phyloP scores from a whole-genome alignment of 2,113 vertebrate genomes.

The Zosterops japonicus region DNA sequence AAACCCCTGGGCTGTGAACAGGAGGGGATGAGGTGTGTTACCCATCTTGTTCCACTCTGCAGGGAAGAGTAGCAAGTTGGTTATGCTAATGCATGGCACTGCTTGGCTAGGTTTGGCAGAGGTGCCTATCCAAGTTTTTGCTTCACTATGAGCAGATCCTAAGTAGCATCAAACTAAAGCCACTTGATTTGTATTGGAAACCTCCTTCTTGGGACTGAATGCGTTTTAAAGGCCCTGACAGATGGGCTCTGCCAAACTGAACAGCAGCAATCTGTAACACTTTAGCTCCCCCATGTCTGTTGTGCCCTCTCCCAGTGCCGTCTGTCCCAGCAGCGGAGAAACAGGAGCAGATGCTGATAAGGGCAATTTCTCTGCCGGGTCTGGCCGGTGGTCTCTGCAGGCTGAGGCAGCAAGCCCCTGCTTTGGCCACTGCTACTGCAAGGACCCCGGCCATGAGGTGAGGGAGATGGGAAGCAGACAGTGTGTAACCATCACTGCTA shows the following conservation, averaged over 20 bases:
- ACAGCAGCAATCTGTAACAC: not conserved
- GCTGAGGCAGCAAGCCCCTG: not conserved
- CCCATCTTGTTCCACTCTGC: not conserved
- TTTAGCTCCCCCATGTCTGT: not conserved
- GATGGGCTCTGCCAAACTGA: not conserved
- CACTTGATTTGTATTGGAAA: not conserved
- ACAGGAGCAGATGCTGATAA: not conserved
- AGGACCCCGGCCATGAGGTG: not conserved
- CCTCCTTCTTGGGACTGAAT: not conserved
- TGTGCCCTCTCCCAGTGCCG: not conserved
- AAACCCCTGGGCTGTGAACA: not conserved
- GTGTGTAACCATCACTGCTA: not conserved
- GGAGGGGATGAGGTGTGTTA: not conserved
- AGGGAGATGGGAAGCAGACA: not conserved
- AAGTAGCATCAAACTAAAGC: not conserved
- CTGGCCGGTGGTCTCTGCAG: rapidly evolving
- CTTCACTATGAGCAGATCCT: not conserved
- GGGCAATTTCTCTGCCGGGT: rapidly evolving
- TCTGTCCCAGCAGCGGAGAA: not conserved
- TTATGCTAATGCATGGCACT: not conserved
- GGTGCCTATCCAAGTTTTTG: not conserved
- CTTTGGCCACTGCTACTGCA: not conserved
- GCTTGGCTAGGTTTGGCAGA: not conserved
- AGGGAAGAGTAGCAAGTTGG: not conserved
- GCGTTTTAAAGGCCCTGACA: not conserved